Percentiles rank a stretch among this genome's conserved stretches.
Conservation (phyloP, 2,888 invertebrate genomes). For the Pandemis corylana region DNA sequence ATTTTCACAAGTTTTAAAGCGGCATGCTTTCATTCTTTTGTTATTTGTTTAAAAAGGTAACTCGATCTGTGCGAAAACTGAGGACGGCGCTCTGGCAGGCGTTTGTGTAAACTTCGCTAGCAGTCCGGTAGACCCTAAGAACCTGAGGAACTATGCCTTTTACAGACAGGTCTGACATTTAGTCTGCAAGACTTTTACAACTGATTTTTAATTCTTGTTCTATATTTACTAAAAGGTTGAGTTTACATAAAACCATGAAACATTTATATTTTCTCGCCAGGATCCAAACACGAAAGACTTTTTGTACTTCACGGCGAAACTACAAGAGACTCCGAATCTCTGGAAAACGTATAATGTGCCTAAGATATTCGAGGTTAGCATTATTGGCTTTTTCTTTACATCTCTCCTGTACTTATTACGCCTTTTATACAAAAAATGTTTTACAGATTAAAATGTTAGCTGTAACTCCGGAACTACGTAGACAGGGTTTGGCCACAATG, state of each 20-base stretch:
- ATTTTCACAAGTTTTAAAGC: no score
- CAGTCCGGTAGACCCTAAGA: constrained; percentile 65
- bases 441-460: constrained; percentile 76
- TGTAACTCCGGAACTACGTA: constrained; percentile 69
- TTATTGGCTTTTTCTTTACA: background rate
- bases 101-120: constrained; percentile 70
- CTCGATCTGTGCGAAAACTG: constrained; percentile 62
- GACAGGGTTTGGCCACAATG: constrained; percentile 69
- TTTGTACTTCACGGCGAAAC: constrained; percentile 70
- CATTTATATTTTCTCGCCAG: constrained; percentile 48
- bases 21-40: no score
- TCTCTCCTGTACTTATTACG: no score
- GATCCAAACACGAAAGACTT: constrained; percentile 75
- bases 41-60: constrained; percentile 61
- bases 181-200: background rate
- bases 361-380: constrained; percentile 69
- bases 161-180: constrained; percentile 68
- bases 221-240: background rate
- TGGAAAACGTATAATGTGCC: constrained; percentile 69
- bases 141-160: constrained; percentile 69
- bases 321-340: constrained; percentile 77
- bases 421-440: background rate
- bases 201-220: background rate
- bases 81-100: constrained; percentile 64
- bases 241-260: background rate